These are phyloP conservation scores for Phoxinus phoxinus DNA, from an alignment of 2,113 vertebrate genomes.

Conservation along the genomic window DNA sequence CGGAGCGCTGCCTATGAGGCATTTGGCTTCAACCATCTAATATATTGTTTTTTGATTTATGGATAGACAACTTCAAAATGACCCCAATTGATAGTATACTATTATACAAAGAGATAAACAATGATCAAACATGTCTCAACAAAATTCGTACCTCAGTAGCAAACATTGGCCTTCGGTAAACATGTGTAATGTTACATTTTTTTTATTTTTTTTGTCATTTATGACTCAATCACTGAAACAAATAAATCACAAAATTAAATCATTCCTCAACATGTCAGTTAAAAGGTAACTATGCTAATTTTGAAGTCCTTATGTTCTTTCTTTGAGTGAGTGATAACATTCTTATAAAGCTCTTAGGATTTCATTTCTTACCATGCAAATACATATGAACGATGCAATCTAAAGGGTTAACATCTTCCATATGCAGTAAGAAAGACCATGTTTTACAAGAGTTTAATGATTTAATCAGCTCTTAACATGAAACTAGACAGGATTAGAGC, in stretches of 20 bases:
- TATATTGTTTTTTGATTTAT: not conserved
- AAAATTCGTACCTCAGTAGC: too few species aligned
- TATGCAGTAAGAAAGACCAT: not conserved
- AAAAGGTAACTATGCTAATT: not conserved
- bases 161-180: not conserved
- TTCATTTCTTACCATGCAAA: not conserved
- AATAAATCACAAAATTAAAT: not conserved
- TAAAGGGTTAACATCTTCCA: slow-evolving; percentile 36
- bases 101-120: not conserved
- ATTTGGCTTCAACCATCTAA: not conserved
- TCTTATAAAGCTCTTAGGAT: not conserved
- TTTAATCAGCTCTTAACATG: slow-evolving; percentile 43
- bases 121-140: not conserved
- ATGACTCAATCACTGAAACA: not conserved
- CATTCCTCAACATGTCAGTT: not conserved
- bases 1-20: too few species aligned
- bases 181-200: not conserved
- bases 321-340: not conserved
- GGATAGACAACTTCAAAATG: not conserved
- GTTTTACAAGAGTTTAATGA: slow-evolving; percentile 22
- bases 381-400: not conserved
- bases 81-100: not conserved
- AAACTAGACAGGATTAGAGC: slow-evolving; percentile 28
- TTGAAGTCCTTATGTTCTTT: slow-evolving; percentile 2
- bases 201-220: not conserved